phyloP scores from a whole-genome alignment of 30 jellyfish, hydroid and myxozoan genomes.

The Turritopsis dohrnii region DNA sequence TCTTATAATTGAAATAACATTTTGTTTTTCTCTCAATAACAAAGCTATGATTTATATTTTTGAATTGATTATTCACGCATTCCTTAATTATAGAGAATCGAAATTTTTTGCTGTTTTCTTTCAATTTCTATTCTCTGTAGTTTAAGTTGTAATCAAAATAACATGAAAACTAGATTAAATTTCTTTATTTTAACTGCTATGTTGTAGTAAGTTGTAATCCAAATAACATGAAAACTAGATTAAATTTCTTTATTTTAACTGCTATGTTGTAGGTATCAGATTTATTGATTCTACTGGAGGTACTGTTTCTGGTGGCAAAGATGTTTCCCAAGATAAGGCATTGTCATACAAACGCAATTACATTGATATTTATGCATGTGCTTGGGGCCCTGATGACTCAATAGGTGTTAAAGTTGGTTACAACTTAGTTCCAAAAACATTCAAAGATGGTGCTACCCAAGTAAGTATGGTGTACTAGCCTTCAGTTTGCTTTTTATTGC shows the following conservation, averaged over 20 bases:
- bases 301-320: conserved; percentile 6
- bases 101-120: no score
- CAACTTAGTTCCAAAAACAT: not conserved
- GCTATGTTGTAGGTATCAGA: not conserved
- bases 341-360: not conserved
- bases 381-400: conserved; percentile 33
- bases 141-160: no score
- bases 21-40: no score
- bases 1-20: no score
- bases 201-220: no score
- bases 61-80: no score
- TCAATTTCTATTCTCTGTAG: no score
- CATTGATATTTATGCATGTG: conserved; percentile 34
- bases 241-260: not conserved
- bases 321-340: conserved; percentile 2
- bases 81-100: no score
- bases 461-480: conserved; percentile 24
- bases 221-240: not conserved
- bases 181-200: not conserved
- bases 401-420: conserved; percentile 25
- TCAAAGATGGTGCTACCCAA: conserved; percentile 24
- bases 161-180: not conserved
- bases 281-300: conserved; percentile 20
- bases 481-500: not conserved
- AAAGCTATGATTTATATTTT: no score